Conservation (phyloP, 2,888 invertebrate genomes). For the Troides aeacus region DNA sequence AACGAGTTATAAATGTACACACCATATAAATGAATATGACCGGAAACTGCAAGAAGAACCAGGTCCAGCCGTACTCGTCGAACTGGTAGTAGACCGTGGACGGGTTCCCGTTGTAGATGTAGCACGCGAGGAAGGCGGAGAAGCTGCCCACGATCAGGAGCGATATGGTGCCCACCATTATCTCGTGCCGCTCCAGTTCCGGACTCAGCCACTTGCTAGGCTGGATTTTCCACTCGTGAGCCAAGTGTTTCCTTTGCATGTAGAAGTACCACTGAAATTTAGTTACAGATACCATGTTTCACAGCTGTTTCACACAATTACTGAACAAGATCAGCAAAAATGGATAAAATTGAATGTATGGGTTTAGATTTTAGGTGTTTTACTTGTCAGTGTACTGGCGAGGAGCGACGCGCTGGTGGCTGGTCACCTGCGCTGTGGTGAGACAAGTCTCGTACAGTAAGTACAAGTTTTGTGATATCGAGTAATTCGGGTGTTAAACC, state of each 20-base stretch:
- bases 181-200: constrained; percentile 84
- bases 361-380: too few species aligned
- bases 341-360: too few species aligned
- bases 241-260: constrained; percentile 78
- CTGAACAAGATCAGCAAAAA: too few species aligned
- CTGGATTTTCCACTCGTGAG: constrained; percentile 87
- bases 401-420: too few species aligned
- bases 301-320: too few species aligned
- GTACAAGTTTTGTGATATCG: too few species aligned
- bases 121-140: constrained; percentile 82
- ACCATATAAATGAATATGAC: constrained; percentile 83
- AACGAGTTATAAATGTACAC: constrained; percentile 37
- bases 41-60: constrained; percentile 84
- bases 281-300: too few species aligned
- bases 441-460: too few species aligned
- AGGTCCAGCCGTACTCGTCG: constrained; percentile 82
- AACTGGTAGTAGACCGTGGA: constrained; percentile 83
- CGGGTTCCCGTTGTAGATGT: constrained; percentile 84
- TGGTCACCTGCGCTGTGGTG: too few species aligned
- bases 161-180: constrained; percentile 81
- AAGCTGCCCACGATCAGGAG: constrained; percentile 77
- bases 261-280: constrained; percentile 85
- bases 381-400: too few species aligned
- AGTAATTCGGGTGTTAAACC: too few species aligned
- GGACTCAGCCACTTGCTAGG: constrained; percentile 84